Evolutionary conservation across 2,888 invertebrate species (phyloP).

Genomic region (Gryllus longicercus): DNA sequence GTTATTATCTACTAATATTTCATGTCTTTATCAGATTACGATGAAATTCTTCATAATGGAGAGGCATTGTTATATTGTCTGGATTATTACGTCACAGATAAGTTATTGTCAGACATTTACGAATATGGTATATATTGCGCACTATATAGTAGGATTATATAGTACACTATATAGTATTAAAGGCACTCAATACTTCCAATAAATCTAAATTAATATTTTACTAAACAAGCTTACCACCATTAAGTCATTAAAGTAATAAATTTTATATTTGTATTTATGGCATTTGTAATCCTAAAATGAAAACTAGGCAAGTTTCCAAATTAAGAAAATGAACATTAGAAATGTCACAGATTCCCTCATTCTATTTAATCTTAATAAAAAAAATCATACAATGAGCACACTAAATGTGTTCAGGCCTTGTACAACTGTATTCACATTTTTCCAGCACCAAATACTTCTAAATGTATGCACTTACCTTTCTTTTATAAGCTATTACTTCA

Average conservation of each 20-base stretch:
- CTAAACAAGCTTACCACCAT: background rate
- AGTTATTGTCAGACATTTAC: slow-evolving; percentile 29
- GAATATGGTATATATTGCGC: slow-evolving; percentile 4
- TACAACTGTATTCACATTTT: too few species aligned
- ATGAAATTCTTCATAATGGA: too few species aligned
- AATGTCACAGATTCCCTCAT: too few species aligned
- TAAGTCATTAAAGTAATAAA: slow-evolving; percentile 26
- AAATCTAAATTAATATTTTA: slow-evolving; percentile 23
- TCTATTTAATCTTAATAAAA: background rate
- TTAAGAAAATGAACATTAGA: background rate
- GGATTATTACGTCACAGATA: slow-evolving; percentile 39
- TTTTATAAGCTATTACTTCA: background rate
- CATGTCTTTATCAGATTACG: too few species aligned
- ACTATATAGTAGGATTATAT: slow-evolving; percentile 11
- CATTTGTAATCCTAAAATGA: background rate
- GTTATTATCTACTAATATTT: too few species aligned
- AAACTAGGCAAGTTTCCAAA: slow-evolving; percentile 12
- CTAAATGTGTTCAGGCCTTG: background rate
- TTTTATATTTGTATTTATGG: slow-evolving; percentile 10
- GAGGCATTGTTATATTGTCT: background rate
- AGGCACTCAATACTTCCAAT: slow-evolving; percentile 34
- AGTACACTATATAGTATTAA: slow-evolving; percentile 26
- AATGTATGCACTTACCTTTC: background rate
- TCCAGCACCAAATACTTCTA: too few species aligned
- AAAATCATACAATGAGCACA: background rate